Conservation (phyloP, 2,113 vertebrate species). For the Peromyscus polionotus region DNA sequence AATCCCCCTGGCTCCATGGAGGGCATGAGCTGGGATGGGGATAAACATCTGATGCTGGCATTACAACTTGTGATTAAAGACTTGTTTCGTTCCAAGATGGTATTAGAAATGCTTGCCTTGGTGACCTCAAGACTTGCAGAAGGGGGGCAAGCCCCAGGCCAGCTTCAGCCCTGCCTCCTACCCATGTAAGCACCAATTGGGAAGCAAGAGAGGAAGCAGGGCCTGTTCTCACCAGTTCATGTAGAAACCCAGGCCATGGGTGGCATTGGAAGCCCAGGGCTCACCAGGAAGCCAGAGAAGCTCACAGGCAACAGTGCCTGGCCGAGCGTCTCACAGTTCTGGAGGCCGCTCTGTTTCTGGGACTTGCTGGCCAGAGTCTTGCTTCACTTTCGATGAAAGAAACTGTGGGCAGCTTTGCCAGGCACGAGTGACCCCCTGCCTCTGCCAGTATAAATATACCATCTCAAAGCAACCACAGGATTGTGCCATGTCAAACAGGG, state of each 20-base stretch:
- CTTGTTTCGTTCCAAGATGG: neutral
- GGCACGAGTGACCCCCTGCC: neutral
- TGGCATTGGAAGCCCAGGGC: no score
- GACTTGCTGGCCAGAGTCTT: neutral
- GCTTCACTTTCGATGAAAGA: neutral
- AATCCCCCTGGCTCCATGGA: no score
- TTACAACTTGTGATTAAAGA: neutral
- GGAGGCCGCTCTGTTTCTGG: neutral
- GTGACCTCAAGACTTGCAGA: neutral
- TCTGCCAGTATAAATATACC: neutral
- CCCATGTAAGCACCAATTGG: rapidly evolving
- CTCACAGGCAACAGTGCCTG: rapidly evolving
- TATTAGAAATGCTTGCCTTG: neutral
- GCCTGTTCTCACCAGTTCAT: rapidly evolving
- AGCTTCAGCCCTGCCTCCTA: neutral
- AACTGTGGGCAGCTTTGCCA: neutral
- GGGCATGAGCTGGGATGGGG: neutral
- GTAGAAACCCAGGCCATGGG: neutral
- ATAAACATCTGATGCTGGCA: neutral
- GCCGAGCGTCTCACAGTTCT: neutral
- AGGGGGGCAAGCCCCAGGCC: neutral
- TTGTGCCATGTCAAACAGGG: neutral
- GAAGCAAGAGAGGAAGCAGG: neutral
- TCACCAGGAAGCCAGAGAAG: neutral
- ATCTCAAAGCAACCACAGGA: neutral